Percentiles rank a stretch among this genome's conserved stretches.
phyloP scores from a whole-genome alignment of 2,797 vertebrate genomes.

The Micropoecilia bifurca region DNA sequence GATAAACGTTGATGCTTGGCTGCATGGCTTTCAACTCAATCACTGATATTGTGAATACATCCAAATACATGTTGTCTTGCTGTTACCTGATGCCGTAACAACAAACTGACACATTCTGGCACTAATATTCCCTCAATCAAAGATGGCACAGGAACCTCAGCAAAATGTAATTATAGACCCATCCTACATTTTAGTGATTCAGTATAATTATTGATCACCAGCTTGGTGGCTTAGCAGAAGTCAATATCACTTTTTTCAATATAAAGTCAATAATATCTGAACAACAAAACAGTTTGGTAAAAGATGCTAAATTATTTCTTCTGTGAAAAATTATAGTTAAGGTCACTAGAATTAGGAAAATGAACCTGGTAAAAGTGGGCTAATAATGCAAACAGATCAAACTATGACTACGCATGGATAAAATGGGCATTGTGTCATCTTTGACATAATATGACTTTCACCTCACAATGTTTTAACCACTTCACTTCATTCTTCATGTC shows the following conservation, averaged over 20 bases:
- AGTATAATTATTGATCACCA: background rate
- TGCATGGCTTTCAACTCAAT: background rate
- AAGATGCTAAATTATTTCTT: background rate
- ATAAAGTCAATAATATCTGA: background rate
- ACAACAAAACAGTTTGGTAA: background rate
- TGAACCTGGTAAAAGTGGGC: background rate
- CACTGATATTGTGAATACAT: too few species aligned
- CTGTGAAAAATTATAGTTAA: background rate
- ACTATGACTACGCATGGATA: background rate
- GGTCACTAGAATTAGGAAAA: background rate
- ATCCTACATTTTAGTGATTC: background rate
- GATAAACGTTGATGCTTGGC: background rate
- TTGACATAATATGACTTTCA: background rate
- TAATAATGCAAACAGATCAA: background rate
- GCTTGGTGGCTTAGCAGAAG: background rate
- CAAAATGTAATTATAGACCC: too few species aligned
- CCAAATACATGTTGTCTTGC: background rate
- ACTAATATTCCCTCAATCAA: background rate
- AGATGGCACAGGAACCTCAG: background rate
- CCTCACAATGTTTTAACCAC: background rate
- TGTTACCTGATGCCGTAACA: background rate
- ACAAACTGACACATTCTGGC: background rate
- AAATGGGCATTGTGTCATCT: background rate
- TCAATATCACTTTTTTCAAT: background rate
- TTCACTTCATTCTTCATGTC: background rate